phyloP scores from a whole-genome alignment of 2,113 vertebrate species.

The Trogon melanurus region DNA sequence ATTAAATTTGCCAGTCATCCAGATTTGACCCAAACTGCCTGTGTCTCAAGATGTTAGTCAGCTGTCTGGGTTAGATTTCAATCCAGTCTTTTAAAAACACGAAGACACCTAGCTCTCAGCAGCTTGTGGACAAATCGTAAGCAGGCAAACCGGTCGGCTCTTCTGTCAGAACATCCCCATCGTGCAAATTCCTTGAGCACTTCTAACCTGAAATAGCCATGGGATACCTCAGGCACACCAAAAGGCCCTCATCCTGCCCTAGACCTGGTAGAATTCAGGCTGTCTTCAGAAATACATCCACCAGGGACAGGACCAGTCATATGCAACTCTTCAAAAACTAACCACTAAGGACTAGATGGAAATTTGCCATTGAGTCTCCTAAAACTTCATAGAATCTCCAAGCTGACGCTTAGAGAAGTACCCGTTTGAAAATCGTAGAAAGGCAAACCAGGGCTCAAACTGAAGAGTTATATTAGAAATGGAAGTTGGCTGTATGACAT shows the following conservation, averaged over 20 bases:
- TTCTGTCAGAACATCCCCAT: background rate
- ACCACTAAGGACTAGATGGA: background rate
- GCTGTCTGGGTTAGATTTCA: constrained; percentile 13
- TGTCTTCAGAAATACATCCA: background rate
- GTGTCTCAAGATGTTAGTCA: constrained; percentile 40
- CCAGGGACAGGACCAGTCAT: background rate
- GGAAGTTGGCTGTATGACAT: background rate
- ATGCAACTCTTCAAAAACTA: background rate
- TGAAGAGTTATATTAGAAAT: background rate
- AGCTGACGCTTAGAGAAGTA: background rate
- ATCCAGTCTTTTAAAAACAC: background rate
- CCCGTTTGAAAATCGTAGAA: background rate
- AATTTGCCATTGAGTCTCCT: background rate
- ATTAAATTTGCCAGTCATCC: constrained; percentile 62
- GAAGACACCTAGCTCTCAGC: background rate
- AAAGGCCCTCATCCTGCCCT: background rate
- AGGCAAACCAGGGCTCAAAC: background rate
- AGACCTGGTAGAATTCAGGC: background rate
- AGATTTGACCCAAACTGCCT: constrained; percentile 51
- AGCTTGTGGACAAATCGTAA: background rate
- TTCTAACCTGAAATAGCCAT: background rate
- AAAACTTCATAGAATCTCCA: background rate
- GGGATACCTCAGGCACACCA: background rate
- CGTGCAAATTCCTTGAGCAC: background rate
- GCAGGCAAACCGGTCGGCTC: background rate